These are phyloP conservation scores for Poecilia wingei DNA, from an alignment of 2,797 vertebrate genomes.

Conservation along the genomic window DNA sequence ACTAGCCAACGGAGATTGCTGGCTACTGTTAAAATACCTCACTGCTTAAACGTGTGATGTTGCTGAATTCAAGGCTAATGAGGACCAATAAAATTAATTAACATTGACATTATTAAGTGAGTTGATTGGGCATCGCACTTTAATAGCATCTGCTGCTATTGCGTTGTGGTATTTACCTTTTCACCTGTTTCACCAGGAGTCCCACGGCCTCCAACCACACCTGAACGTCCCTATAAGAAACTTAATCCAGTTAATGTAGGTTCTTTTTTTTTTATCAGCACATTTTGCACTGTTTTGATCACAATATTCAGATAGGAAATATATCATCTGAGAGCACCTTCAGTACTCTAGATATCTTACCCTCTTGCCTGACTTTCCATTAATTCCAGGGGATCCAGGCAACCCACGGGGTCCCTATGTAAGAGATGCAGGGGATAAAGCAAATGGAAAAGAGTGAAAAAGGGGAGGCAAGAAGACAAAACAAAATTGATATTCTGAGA, in stretches of 20 bases:
- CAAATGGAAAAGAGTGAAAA: slow-evolving; percentile 27
- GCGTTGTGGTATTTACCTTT: slow-evolving; percentile 79
- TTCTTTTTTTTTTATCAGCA: slow-evolving; percentile 14
- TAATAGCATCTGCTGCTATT: slow-evolving; percentile 32
- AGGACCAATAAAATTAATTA: not conserved
- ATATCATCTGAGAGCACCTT: slow-evolving; percentile 9
- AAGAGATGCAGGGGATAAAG: slow-evolving; percentile 16
- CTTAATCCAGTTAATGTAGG: slow-evolving; percentile 26
- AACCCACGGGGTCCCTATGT: slow-evolving; percentile 85
- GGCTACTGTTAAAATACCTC: slow-evolving; percentile 38
- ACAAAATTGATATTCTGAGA: slow-evolving; percentile 31
- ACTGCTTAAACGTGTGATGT: slow-evolving; percentile 9
- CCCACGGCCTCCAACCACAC: slow-evolving; percentile 88
- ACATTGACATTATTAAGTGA: not conserved
- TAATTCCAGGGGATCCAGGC: slow-evolving; percentile 80
- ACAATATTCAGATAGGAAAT: slow-evolving; percentile 13
- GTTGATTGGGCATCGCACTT: slow-evolving; percentile 7
- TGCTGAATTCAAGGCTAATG: slow-evolving; percentile 5
- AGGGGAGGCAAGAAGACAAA: slow-evolving; percentile 31
- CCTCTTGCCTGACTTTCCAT: slow-evolving; percentile 86
- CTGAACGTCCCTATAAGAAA: slow-evolving; percentile 84
- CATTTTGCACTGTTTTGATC: slow-evolving; percentile 19
- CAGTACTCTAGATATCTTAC: slow-evolving; percentile 72
- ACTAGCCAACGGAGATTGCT: slow-evolving; percentile 52
- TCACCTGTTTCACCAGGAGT: slow-evolving; percentile 88